Evolutionary conservation across 1,140 invertebrate genomes (phyloP), one percentile per base, ranked within the genome.

Genomic region (Ylistrum balloti): DNA sequence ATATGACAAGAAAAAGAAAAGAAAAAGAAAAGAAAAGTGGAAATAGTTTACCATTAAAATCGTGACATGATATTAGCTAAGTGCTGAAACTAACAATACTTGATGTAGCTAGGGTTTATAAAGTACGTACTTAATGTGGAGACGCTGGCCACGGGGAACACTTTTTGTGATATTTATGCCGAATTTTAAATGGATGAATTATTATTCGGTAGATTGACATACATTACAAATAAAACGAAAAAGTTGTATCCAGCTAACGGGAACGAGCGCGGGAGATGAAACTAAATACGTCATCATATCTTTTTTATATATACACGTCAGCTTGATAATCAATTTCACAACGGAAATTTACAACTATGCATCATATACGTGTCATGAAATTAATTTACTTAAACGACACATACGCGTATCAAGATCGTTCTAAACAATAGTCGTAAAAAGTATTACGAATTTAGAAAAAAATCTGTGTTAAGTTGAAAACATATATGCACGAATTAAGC

Each of bases 61-160:
- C n/a, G n/a, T n/a, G n/a, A n/a, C n/a, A n/a, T n/a, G n/a, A n/a
- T n/a, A n/a, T n/a, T n/a, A n/a, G n/a, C n/a, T n/a, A n/a, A n/a
- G n/a, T n/a, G 22, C 15, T 48, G 11, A 48, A 48, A n/a, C 56
- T 74, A 11, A 74, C 56, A n/a, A 74, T 74, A 28, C 56, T 74
- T 9, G 9, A 0, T 13, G 41, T 45, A 45, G 22, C 56, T n/a
- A 74, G 45, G 45, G 9, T 17, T 0, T 74, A 74, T 28, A 74
- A 74, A 74, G n/a, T 74, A 74, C n/a, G 56, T 74, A 74, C 56
- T 74, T 28, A 74, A n/a, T 28, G 5, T 22, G 2, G 56, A 74
- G 56, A 74, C 56, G 56, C n/a, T 17, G n/a, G 56, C 56, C 56
- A 74, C 56, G 56, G 56, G 56, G 56, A 74, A 74, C 56, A 28